Evolutionary conservation across 2,888 invertebrate species (phyloP).

Genomic region (Yponomeuta cagnagella): DNA sequence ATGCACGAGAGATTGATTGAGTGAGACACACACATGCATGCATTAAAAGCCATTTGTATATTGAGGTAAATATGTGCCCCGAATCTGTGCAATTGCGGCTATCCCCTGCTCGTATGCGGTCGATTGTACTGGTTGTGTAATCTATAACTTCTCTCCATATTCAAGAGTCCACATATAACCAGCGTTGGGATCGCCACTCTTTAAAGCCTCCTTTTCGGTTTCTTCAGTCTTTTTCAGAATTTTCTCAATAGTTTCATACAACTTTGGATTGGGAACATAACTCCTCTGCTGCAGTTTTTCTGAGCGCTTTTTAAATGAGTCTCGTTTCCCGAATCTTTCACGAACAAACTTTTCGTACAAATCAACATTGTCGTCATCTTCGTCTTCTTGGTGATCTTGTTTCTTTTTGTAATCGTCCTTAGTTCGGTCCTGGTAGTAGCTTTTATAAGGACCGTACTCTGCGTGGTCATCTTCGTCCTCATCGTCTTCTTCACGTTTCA

Average conservation of each 20-base stretch:
- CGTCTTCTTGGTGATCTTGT: constrained; percentile 26
- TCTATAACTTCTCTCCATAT: constrained; percentile 60
- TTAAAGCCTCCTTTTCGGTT: constrained; percentile 52
- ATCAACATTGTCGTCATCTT: constrained; percentile 46
- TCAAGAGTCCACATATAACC: constrained; percentile 73
- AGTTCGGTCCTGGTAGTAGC: constrained; percentile 29
- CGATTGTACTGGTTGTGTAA: too few relatives aligned
- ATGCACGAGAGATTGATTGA: too few relatives aligned
- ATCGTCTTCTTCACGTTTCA: constrained; percentile 24
- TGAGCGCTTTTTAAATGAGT: constrained; percentile 48
- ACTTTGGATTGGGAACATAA: constrained; percentile 37
- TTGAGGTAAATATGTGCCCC: too few relatives aligned
- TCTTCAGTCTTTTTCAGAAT: constrained; percentile 59
- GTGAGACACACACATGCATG: too few relatives aligned
- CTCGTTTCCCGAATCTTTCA: constrained; percentile 61
- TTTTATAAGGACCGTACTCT: constrained; percentile 22
- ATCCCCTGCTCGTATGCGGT: too few relatives aligned
- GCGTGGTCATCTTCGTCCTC: constrained; percentile 27
- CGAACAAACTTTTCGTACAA: constrained; percentile 66
- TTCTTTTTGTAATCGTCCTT: constrained; percentile 10
- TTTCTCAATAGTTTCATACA: constrained; percentile 48
- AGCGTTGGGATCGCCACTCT: constrained; percentile 62
- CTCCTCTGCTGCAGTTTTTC: constrained; percentile 39
- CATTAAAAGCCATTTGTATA: too few relatives aligned
- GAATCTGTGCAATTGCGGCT: too few relatives aligned